Percentiles rank a stretch among this genome's conserved stretches.
Conservation (phyloP, 1,140 invertebrate species). For the Diploscapter pachys region DNA sequence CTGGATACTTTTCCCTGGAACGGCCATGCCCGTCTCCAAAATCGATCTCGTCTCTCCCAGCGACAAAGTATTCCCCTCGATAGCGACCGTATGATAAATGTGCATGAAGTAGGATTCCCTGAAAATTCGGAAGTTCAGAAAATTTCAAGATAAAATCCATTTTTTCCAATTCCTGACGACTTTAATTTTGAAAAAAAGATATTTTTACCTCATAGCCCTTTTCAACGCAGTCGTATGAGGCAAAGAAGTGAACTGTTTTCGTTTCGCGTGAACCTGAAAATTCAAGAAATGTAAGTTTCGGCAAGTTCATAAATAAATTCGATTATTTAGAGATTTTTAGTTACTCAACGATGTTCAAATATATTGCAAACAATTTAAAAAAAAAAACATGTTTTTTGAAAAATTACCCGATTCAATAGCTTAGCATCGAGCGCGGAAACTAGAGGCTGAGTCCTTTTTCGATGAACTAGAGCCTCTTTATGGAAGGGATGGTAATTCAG, state of each 20-base stretch:
- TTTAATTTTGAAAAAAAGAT: no score
- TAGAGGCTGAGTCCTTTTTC: constrained; percentile 7
- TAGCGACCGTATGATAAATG: constrained; percentile 93
- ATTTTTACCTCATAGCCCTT: constrained; percentile 72
- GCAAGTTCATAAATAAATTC: not conserved
- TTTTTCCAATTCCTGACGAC: constrained; percentile 58
- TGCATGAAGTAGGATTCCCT: constrained; percentile 70
- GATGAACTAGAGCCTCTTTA: constrained; percentile 68
- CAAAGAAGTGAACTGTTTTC: constrained; percentile 17
- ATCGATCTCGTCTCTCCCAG: constrained; percentile 85
- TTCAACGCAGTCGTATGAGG: constrained; percentile 63
- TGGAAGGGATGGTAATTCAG: constrained; percentile 78
- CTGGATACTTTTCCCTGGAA: constrained; percentile 86
- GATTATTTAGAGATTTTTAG: no score
- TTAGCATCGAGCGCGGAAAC: constrained; percentile 11
- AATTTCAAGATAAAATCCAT: constrained; percentile 70
- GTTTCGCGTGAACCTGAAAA: constrained; percentile 9
- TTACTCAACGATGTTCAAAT: no score
- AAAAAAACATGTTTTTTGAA: no score
- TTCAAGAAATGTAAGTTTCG: not conserved
- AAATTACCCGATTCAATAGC: not conserved
- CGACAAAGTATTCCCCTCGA: constrained; percentile 95
- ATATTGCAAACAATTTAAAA: no score
- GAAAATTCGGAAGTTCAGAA: constrained; percentile 41
- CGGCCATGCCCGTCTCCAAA: constrained; percentile 82